Evolutionary conservation across 2,888 invertebrate genomes (phyloP).

Genomic region (Himalopsyche japonica): DNA sequence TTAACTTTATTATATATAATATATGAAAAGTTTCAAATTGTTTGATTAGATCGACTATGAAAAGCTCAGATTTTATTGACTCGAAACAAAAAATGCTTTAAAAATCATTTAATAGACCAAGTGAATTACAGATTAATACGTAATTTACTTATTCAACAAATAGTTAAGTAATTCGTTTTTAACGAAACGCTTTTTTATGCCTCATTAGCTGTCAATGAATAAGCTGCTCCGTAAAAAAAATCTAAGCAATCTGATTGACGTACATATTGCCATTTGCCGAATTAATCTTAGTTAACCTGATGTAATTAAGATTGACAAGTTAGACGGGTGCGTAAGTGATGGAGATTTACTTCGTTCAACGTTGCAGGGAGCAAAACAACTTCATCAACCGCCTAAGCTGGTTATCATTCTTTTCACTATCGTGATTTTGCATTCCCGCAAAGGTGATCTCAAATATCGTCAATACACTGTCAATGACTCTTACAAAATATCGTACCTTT

Average conservation of each 20-base stretch:
- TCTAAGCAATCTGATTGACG: constrained; percentile 28
- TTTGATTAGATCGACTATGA: too few species aligned
- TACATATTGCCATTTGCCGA: constrained; percentile 33
- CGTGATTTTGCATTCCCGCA: neutral
- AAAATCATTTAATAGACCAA: too few species aligned
- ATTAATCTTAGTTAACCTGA: constrained; percentile 39
- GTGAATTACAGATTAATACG: too few species aligned
- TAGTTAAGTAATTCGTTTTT: too few species aligned
- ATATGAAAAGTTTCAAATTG: too few species aligned
- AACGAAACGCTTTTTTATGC: neutral
- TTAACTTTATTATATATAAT: too few species aligned
- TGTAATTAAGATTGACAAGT: constrained; percentile 39
- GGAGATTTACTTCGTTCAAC: constrained; percentile 31
- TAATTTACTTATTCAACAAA: too few species aligned
- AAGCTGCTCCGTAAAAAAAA: neutral
- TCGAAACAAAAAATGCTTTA: too few species aligned
- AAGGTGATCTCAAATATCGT: too few species aligned
- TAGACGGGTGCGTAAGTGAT: constrained; percentile 35
- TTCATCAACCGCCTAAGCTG: neutral
- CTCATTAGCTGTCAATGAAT: neutral
- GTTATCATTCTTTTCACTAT: neutral
- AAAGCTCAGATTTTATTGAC: too few species aligned
- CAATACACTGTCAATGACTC: too few species aligned
- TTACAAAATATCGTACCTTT: too few species aligned
- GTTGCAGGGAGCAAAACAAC: neutral